Conservation (phyloP, 2,888 invertebrate species). For the Peribatodes rhomboidaria region DNA sequence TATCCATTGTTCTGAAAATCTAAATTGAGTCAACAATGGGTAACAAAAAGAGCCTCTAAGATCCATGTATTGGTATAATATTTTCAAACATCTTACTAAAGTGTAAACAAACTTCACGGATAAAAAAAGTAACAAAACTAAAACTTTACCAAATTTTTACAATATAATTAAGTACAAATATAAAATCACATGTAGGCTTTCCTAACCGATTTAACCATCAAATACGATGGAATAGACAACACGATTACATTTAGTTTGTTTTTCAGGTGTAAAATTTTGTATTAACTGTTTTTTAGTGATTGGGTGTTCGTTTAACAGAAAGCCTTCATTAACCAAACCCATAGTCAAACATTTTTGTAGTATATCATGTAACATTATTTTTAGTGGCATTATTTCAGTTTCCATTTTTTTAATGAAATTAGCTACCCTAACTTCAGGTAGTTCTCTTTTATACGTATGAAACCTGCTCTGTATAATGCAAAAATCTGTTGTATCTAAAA, state of each 20-base stretch:
- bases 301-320: slow-evolving; percentile 40
- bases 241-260: slow-evolving; percentile 66
- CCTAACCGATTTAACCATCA: slow-evolving; percentile 66
- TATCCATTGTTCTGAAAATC: slow-evolving; percentile 56
- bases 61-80: not conserved
- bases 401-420: slow-evolving; percentile 66
- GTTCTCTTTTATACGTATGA: slow-evolving; percentile 43
- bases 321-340: slow-evolving; percentile 50
- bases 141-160: too few relatives aligned
- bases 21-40: slow-evolving; percentile 18
- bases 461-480: not conserved
- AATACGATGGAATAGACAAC: slow-evolving; percentile 77
- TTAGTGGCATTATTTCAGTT: slow-evolving; percentile 71
- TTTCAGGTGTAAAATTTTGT: slow-evolving; percentile 37
- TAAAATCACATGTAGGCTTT: too few relatives aligned
- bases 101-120: too few relatives aligned
- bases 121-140: too few relatives aligned
- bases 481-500: slow-evolving; percentile 2
- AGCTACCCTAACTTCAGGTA: slow-evolving; percentile 65
- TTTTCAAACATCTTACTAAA: not conserved
- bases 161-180: too few relatives aligned
- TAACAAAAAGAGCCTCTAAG: not conserved
- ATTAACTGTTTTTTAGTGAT: slow-evolving; percentile 31
- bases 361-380: slow-evolving; percentile 67
- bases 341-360: slow-evolving; percentile 64